Conservation (phyloP, 2,888 invertebrate genomes). For the Chalcosyrphus nemorum region DNA sequence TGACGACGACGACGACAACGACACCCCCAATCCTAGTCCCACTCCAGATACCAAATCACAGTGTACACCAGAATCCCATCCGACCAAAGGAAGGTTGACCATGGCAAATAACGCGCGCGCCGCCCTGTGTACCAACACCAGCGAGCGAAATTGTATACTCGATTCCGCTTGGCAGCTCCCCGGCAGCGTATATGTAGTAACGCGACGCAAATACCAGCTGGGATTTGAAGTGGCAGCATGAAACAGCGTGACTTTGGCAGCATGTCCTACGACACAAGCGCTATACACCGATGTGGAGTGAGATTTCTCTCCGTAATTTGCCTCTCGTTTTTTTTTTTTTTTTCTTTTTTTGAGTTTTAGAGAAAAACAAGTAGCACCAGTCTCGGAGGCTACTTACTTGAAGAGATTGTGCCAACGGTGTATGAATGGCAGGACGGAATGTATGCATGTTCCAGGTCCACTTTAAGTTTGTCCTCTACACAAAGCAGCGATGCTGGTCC, state of each 20-base stretch:
- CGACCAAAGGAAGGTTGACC: constrained; percentile 50
- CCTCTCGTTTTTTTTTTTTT: background rate
- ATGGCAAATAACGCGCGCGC: constrained; percentile 34
- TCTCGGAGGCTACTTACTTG: constrained; percentile 1
- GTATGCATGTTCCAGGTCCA: background rate
- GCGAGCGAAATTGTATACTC: constrained; percentile 31
- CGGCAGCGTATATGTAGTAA: constrained; percentile 8
- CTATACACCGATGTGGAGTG: background rate
- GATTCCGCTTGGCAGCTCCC: constrained; percentile 18
- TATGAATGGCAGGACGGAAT: background rate
- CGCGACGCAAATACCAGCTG: constrained; percentile 62
- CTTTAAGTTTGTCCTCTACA: background rate
- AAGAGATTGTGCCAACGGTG: background rate
- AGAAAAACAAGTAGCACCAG: constrained; percentile 12
- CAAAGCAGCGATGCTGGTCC: background rate
- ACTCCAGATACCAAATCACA: constrained; percentile 19
- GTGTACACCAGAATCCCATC: constrained; percentile 37
- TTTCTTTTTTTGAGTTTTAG: too few species aligned
- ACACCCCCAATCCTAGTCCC: constrained; percentile 12
- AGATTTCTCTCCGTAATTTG: background rate
- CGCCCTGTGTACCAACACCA: constrained; percentile 23
- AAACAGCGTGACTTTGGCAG: constrained; percentile 29
- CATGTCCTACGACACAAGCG: constrained; percentile 12
- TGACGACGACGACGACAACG: too few species aligned
- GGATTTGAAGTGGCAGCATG: constrained; percentile 40